Conservation (phyloP, 2,113 vertebrate genomes). For the Notarius lentiginosus region DNA sequence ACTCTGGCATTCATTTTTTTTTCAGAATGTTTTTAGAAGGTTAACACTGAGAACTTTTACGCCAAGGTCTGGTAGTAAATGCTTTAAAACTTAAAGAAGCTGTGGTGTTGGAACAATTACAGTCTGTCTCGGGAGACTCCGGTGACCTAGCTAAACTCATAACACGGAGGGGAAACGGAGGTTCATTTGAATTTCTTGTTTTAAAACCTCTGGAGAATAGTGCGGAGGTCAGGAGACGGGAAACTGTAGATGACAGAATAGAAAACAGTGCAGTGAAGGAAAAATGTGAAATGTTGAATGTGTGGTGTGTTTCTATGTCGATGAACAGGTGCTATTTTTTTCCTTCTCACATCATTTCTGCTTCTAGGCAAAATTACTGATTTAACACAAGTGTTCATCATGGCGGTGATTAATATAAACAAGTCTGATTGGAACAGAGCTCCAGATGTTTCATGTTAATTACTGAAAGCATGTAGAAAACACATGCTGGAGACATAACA, state of each 20-base stretch:
- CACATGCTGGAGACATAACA: not conserved
- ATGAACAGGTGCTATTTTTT: not conserved
- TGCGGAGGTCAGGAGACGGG: not conserved
- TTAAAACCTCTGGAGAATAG: constrained; percentile 23
- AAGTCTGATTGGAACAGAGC: not conserved
- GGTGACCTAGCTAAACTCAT: constrained; percentile 42
- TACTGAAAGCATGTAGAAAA: not conserved
- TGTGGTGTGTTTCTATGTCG: not conserved
- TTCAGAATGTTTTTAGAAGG: not conserved
- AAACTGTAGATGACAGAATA: not conserved
- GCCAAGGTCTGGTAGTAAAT: not conserved
- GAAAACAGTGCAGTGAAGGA: not conserved
- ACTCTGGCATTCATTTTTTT: not conserved
- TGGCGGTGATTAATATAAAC: not conserved
- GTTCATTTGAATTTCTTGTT: constrained; percentile 37
- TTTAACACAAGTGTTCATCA: not conserved
- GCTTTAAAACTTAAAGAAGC: not conserved
- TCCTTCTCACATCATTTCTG: not conserved
- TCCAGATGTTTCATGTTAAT: not conserved
- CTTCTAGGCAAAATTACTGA: not conserved
- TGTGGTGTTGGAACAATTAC: constrained; percentile 43
- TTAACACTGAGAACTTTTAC: not conserved
- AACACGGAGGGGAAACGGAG: constrained; percentile 34
- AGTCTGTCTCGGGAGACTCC: constrained; percentile 39
- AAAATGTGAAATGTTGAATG: not conserved